Percentiles rank a stretch among this genome's conserved stretches.
phyloP scores from a whole-genome alignment of 2,797 vertebrate genomes.

The Periparus ater region DNA sequence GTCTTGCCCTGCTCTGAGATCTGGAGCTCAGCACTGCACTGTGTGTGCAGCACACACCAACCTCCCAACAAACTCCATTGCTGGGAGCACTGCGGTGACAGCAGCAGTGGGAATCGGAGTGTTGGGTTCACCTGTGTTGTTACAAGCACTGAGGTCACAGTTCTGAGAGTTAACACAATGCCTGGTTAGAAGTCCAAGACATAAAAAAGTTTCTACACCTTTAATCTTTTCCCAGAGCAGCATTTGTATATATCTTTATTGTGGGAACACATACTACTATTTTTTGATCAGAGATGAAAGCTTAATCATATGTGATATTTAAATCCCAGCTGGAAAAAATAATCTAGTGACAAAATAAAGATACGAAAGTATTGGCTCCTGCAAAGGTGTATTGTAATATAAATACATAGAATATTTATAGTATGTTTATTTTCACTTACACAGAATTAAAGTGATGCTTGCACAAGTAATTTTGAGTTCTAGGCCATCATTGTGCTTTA shows the following conservation, averaged over 20 bases:
- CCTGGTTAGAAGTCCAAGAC: neutral
- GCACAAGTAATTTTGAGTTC: neutral
- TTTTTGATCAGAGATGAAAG: neutral
- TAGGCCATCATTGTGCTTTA: neutral
- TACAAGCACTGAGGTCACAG: neutral
- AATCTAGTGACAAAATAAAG: neutral
- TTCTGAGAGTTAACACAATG: neutral
- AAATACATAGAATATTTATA: neutral
- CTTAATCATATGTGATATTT: neutral
- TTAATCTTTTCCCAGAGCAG: neutral
- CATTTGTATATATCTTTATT: neutral
- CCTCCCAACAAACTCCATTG: neutral
- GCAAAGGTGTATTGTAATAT: neutral
- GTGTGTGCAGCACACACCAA: accelerated
- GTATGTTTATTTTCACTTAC: neutral
- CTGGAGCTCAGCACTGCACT: neutral
- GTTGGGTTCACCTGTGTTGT: neutral
- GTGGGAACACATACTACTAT: neutral
- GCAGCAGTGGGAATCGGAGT: neutral
- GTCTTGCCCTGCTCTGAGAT: accelerated
- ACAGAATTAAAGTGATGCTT: neutral
- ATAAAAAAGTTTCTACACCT: neutral
- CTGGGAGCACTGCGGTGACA: neutral
- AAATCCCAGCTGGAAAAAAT: neutral
- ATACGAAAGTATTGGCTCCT: neutral